Percentiles rank a stretch among this genome's conserved stretches.
phyloP scores from a whole-genome alignment of 2,113 vertebrate genomes.

The Microtus oregoni region DNA sequence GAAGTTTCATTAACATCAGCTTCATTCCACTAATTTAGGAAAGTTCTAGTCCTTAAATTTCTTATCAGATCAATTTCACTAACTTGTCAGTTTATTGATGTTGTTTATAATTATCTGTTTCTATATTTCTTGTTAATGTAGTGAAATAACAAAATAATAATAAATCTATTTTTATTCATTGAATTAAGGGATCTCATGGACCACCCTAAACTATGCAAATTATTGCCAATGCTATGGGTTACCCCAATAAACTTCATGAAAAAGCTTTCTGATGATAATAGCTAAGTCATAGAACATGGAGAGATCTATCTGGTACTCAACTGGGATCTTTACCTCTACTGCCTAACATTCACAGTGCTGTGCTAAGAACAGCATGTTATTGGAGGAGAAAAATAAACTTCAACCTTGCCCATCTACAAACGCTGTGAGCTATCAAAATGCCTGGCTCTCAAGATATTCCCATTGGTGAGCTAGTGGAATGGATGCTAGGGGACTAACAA shows the following conservation, averaged over 20 bases:
- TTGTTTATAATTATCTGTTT: background rate
- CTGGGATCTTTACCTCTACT: background rate
- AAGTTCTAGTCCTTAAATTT: background rate
- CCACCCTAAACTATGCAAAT: background rate
- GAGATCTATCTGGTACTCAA: background rate
- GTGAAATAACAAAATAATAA: background rate
- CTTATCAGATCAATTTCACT: background rate
- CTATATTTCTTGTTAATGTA: background rate
- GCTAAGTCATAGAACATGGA: background rate
- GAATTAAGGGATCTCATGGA: background rate
- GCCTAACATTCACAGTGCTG: background rate
- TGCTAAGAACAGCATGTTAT: background rate
- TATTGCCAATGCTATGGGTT: background rate
- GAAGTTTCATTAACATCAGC: background rate
- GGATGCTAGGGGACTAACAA: background rate
- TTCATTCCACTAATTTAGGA: background rate
- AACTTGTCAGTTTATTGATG: background rate
- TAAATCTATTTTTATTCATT: background rate
- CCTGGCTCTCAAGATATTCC: background rate
- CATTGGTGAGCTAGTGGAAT: background rate
- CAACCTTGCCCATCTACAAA: background rate
- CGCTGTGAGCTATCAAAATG: background rate
- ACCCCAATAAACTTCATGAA: background rate
- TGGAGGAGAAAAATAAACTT: background rate
- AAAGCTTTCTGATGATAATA: background rate